Evolutionary conservation across 1,140 invertebrate genomes (phyloP).

Genomic region (Pseudoatta argentina): DNA sequence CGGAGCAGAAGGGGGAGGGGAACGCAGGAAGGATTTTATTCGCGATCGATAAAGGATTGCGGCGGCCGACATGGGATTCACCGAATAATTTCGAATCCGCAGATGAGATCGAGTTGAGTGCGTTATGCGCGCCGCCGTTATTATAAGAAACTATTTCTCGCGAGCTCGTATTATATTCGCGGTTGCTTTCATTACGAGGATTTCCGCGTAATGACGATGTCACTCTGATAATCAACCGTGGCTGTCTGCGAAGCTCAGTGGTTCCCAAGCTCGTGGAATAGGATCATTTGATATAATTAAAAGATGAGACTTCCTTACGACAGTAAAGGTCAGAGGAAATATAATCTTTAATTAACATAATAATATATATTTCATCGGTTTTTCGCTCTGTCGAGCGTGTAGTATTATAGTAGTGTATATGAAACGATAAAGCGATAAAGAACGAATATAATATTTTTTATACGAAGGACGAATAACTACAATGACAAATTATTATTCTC

Average conservation of each 20-base stretch:
- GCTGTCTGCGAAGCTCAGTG: slow-evolving; percentile 29
- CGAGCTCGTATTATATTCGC: slow-evolving; percentile 41
- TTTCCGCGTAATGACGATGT: slow-evolving; percentile 50
- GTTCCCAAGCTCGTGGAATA: slow-evolving; percentile 10
- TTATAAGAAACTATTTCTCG: slow-evolving; percentile 49
- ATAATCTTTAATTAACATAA: slow-evolving; percentile 49
- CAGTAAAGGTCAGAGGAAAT: slow-evolving; percentile 5
- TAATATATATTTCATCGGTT: neutral
- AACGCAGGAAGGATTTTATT: slow-evolving; percentile 52
- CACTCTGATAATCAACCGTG: slow-evolving; percentile 39
- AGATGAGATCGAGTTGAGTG: neutral
- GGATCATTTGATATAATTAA: slow-evolving; percentile 55
- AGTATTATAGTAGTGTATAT: neutral
- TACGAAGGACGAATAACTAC: neutral
- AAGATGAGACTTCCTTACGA: slow-evolving; percentile 37
- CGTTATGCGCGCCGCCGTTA: slow-evolving; percentile 19
- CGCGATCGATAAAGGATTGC: slow-evolving; percentile 61
- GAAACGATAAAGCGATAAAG: too few relatives aligned
- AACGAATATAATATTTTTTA: neutral
- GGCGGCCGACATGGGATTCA: slow-evolving; percentile 40
- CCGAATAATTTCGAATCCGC: slow-evolving; percentile 57
- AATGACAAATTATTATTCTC: neutral
- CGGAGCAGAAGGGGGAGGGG: neutral
- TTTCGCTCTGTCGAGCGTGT: neutral
- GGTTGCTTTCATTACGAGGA: slow-evolving; percentile 43